Percentiles rank a stretch among this genome's conserved stretches.
Evolutionary conservation across 2,797 vertebrate species (phyloP).

Genomic region (Typhlichthys subterraneus): DNA sequence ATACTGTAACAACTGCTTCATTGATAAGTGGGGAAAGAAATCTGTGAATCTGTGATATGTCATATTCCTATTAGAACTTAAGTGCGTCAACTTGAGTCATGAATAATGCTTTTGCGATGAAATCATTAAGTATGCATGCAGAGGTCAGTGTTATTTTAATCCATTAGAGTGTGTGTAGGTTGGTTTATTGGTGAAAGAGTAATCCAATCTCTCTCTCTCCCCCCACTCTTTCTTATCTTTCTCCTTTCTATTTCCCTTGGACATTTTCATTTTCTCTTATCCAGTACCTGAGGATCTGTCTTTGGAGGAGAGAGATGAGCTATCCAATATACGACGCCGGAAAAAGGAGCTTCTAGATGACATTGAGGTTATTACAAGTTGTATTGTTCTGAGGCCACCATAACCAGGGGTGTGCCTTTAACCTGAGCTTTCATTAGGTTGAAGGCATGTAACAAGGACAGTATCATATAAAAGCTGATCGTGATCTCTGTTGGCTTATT

Average conservation of each 20-base stretch:
- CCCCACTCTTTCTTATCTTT: constrained; percentile 17
- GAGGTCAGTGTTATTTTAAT: constrained; percentile 43
- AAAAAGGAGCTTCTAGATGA: constrained; percentile 98
- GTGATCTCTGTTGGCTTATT: neutral
- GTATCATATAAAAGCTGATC: neutral
- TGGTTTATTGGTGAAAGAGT: constrained; percentile 42
- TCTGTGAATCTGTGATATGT: too few relatives aligned
- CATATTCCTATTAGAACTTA: constrained; percentile 7
- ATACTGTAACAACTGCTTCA: too few relatives aligned
- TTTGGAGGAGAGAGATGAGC: constrained; percentile 91
- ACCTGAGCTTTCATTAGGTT: neutral
- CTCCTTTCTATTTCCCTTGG: constrained; percentile 33
- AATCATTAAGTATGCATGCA: constrained; percentile 49
- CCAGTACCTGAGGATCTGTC: constrained; percentile 94
- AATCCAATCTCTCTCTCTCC: constrained; percentile 13
- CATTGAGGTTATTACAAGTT: constrained; percentile 85
- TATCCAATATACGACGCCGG: constrained; percentile 92
- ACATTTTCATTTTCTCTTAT: constrained; percentile 30
- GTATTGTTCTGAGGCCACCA: constrained; percentile 7
- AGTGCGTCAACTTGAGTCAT: constrained; percentile 53
- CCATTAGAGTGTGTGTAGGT: constrained; percentile 37
- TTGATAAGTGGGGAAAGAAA: too few relatives aligned
- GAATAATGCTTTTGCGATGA: constrained; percentile 30
- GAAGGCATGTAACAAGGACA: neutral
- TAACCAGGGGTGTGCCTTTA: neutral